Evolutionary conservation across 2,888 invertebrate genomes (phyloP).

Genomic region (Yponomeuta malinellus): DNA sequence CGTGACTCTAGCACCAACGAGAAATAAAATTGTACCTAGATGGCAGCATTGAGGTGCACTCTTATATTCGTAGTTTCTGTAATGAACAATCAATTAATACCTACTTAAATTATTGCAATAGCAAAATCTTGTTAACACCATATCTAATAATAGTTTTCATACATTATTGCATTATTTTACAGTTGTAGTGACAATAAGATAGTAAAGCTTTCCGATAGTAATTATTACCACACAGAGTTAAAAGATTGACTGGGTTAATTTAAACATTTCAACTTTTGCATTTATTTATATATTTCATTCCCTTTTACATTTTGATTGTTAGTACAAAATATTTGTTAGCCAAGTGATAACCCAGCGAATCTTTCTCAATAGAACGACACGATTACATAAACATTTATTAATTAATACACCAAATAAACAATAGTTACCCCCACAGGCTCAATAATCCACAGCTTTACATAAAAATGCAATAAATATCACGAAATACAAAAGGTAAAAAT

Average conservation of each 20-base stretch:
- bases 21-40: conserved; percentile 18
- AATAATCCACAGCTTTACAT: conserved; percentile 70
- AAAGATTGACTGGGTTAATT: conserved; percentile 20
- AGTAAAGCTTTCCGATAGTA: conserved; percentile 35
- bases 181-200: conserved; percentile 64
- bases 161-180: conserved; percentile 36
- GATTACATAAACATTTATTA: conserved; percentile 24
- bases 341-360: conserved; percentile 24
- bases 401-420: conserved; percentile 66
- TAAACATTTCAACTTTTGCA: conserved; percentile 25
- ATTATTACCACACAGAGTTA: conserved; percentile 18
- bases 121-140: conserved; percentile 1
- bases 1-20: conserved; percentile 10
- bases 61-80: background rate
- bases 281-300: conserved; percentile 15
- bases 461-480: conserved; percentile 64
- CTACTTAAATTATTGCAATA: background rate
- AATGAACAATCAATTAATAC: conserved; percentile 2
- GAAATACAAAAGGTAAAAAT: conserved; percentile 40
- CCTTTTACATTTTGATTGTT: conserved; percentile 8
- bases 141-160: conserved; percentile 1
- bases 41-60: conserved; percentile 13
- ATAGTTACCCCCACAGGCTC: conserved; percentile 73
- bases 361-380: conserved; percentile 23
- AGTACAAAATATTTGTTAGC: conserved; percentile 16